Percentiles rank a stretch among this genome's conserved stretches.
Evolutionary conservation across 1,140 invertebrate species (phyloP).

Genomic region (Macrocentrus cingulum): DNA sequence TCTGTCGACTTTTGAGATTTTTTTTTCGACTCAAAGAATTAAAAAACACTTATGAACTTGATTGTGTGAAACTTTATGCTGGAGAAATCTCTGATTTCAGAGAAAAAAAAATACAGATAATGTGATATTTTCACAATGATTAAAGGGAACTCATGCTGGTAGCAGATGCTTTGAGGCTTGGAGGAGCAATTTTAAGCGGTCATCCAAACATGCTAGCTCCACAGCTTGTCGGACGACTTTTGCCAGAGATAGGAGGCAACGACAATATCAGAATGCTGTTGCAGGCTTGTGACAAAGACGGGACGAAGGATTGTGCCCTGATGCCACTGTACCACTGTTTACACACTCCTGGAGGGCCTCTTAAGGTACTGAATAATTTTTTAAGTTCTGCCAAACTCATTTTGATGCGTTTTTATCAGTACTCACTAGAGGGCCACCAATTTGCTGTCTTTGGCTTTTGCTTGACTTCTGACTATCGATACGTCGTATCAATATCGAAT

Average conservation of each 20-base stretch:
- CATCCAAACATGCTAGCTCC: conserved; percentile 96
- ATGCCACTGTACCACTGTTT: conserved; percentile 93
- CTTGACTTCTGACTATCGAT: conserved; percentile 87
- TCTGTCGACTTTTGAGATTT: too few species aligned
- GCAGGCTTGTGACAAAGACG: conserved; percentile 85
- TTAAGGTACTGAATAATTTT: conserved; percentile 77
- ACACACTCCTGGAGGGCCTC: conserved; percentile 94
- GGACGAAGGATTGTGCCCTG: conserved; percentile 84
- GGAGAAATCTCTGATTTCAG: too few species aligned
- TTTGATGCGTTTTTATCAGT: conserved; percentile 59
- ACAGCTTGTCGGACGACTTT: conserved; percentile 87
- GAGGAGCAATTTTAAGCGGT: conserved; percentile 84
- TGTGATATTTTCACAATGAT: conserved; percentile 33
- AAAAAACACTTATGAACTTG: too few species aligned
- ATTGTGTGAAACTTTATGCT: too few species aligned
- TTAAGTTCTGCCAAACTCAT: background rate
- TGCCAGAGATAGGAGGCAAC: conserved; percentile 88
- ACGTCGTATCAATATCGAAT: conserved; percentile 95
- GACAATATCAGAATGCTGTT: conserved; percentile 84
- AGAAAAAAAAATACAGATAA: too few species aligned
- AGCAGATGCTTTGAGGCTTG: conserved; percentile 90
- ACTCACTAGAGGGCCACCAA: conserved; percentile 95
- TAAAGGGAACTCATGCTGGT: conserved; percentile 87
- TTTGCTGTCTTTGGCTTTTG: conserved; percentile 96
- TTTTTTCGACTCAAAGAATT: too few species aligned